Base-by-base conservation (phyloP, 64 coral and sea anemone genomes). In the Stichodactyla helianthus region DNA sequence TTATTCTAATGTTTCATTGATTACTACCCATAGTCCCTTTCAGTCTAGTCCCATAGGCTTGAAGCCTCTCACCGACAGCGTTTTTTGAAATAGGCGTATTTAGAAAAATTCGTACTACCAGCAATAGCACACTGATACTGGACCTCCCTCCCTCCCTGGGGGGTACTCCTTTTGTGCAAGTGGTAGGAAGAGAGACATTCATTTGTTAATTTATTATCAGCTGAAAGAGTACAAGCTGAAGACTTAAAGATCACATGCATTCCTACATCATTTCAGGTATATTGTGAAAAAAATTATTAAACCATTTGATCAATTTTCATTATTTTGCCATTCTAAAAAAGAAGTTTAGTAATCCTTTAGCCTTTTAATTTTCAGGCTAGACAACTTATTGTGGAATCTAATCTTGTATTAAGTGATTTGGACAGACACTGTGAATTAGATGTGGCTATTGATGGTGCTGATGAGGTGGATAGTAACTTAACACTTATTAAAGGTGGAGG, bases 371-470 rank as follows among this genome's bases (percentile, higher is more conserved):
- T 50, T 19, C 71, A 98, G 96, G 92, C 96, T 26, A 79, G 78
- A 27, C 96, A 98, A 60, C 96, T 98, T 6, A 98, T 98, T 85
- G 83, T 89, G 7, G 87, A 90, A 58, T 62, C 90, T 77, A 89
- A 94, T 15, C 86, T 98, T 53, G 61, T 59, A 22, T 87, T 98
- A 7, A 92, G 84, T 92, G 96, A 98, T 82, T 83, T 98, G 19
- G 87, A 88, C 50, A 98, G 93, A 92, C 78, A 86, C 19, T 90
- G 89, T 15, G 90, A 92, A 91, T 78, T 99, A 35, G 97, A 99
- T 88, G 82, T 99, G 51, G 93, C 97, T 51, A 95, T 99, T 91
- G 97, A 99, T 87, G 97, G 97, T 54, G 97, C 93, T 54, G 97
- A 99, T 51, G 97, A 99, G 51, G 93, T 99, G 25, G 93, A 99